These are phyloP conservation scores for Tinea semifulvella DNA, from an alignment of 2,888 invertebrate genomes.

Conservation along the genomic window DNA sequence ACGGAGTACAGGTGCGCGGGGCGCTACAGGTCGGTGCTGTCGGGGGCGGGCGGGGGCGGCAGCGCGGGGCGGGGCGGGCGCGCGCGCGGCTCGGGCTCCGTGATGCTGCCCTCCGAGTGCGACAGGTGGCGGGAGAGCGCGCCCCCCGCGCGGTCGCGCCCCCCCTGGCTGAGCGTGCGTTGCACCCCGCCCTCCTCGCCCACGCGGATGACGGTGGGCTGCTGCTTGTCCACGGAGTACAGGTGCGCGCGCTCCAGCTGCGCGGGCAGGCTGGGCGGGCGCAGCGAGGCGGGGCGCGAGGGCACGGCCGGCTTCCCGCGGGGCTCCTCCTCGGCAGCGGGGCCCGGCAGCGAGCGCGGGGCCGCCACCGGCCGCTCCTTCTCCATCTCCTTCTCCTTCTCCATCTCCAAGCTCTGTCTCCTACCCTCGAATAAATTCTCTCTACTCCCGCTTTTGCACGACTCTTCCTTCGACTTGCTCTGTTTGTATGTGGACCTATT, in stretches of 20 bases:
- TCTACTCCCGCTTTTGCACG: slow-evolving; percentile 42
- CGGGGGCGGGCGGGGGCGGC: slow-evolving; percentile 34
- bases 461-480: slow-evolving; percentile 53
- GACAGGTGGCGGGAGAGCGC: slow-evolving; percentile 56
- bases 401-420: slow-evolving; percentile 65
- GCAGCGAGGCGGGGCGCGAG: slow-evolving; percentile 77
- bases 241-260: slow-evolving; percentile 74
- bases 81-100: slow-evolving; percentile 53
- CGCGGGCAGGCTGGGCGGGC: slow-evolving; percentile 65
- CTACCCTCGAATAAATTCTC: slow-evolving; percentile 51
- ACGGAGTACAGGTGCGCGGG: slow-evolving; percentile 74
- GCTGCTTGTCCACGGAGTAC: slow-evolving; percentile 78
- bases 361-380: slow-evolving; percentile 52
- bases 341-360: slow-evolving; percentile 46
- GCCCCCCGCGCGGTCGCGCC: slow-evolving; percentile 43
- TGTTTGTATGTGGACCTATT: slow-evolving; percentile 67
- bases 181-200: slow-evolving; percentile 44
- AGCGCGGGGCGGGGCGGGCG: slow-evolving; percentile 35
- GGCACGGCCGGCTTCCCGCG: slow-evolving; percentile 82
- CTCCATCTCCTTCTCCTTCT: slow-evolving; percentile 40
- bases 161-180: slow-evolving; percentile 55
- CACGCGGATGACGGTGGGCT: slow-evolving; percentile 74
- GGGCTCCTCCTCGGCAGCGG: slow-evolving; percentile 34
- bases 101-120: slow-evolving; percentile 70
- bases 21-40: slow-evolving; percentile 46